Conservation (phyloP, 2,113 vertebrate genomes). For the Kryptolebias marmoratus region DNA sequence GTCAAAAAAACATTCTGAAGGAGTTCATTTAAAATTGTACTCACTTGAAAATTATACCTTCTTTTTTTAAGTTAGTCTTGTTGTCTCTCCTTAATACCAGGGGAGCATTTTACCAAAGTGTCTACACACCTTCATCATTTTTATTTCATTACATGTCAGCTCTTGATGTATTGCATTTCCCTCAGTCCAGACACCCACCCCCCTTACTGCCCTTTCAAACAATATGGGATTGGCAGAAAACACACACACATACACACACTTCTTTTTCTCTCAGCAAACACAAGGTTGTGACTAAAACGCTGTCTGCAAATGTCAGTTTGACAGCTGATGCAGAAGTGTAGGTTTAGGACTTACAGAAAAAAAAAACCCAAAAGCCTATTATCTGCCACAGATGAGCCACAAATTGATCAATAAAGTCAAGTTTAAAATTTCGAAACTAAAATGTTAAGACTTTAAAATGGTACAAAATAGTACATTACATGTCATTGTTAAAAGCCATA, state of each 20-base stretch:
- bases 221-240: conserved; percentile 42
- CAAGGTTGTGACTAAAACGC: conserved; percentile 17
- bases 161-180: conserved; percentile 58
- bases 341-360: not conserved
- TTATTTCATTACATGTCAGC: conserved; percentile 52
- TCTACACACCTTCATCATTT: conserved; percentile 50
- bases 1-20: not conserved
- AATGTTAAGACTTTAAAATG: not conserved
- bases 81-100: conserved; percentile 4
- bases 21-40: not conserved
- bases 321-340: not conserved
- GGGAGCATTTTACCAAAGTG: conserved; percentile 43
- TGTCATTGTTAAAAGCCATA: not conserved
- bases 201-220: conserved; percentile 50
- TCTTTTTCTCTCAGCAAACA: conserved; percentile 9
- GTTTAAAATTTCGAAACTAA: not conserved
- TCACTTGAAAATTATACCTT: not conserved
- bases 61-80: not conserved
- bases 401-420: not conserved
- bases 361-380: not conserved
- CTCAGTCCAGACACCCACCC: conserved; percentile 40
- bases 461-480: not conserved
- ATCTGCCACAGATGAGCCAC: not conserved
- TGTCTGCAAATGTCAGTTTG: conserved; percentile 27
- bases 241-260: not conserved